Conservation (phyloP, 2,888 invertebrate genomes). For the Kryphioiulus occultus region DNA sequence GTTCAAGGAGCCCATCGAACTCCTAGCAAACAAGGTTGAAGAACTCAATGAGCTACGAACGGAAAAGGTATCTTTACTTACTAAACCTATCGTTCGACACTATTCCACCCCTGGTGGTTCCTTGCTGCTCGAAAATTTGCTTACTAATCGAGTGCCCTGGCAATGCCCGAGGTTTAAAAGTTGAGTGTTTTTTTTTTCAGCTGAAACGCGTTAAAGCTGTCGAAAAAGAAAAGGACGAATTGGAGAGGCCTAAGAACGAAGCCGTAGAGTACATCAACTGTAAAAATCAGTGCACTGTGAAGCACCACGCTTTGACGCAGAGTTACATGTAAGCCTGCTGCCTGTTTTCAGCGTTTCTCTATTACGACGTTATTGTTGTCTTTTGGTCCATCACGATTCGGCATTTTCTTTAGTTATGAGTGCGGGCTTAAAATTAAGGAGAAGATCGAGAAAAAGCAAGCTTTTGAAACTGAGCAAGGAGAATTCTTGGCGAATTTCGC, state of each 20-base stretch:
- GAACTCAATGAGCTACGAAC: slow-evolving; percentile 75
- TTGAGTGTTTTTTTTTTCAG: slow-evolving; percentile 59
- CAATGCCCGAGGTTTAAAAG: no score
- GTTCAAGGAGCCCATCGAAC: slow-evolving; percentile 77
- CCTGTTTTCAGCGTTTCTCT: not conserved
- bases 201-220: slow-evolving; percentile 83
- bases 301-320: slow-evolving; percentile 76
- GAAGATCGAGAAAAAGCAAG: not conserved
- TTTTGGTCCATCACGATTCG: no score
- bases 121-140: no score
- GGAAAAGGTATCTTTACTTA: slow-evolving; percentile 68
- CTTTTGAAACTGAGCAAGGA: not conserved
- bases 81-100: no score
- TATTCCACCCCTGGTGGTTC: no score
- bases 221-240: slow-evolving; percentile 79
- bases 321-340: slow-evolving; percentile 68
- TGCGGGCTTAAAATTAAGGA: not conserved
- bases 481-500: slow-evolving; percentile 54
- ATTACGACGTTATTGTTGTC: no score
- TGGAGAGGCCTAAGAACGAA: slow-evolving; percentile 79
- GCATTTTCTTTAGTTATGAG: not conserved
- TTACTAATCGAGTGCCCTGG: no score
- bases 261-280: slow-evolving; percentile 78
- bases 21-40: slow-evolving; percentile 77
- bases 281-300: slow-evolving; percentile 77